Evolutionary conservation across 1,140 invertebrate species (phyloP), one percentile per base, ranked within the genome.

Genomic region (Nephotettix cincticeps): DNA sequence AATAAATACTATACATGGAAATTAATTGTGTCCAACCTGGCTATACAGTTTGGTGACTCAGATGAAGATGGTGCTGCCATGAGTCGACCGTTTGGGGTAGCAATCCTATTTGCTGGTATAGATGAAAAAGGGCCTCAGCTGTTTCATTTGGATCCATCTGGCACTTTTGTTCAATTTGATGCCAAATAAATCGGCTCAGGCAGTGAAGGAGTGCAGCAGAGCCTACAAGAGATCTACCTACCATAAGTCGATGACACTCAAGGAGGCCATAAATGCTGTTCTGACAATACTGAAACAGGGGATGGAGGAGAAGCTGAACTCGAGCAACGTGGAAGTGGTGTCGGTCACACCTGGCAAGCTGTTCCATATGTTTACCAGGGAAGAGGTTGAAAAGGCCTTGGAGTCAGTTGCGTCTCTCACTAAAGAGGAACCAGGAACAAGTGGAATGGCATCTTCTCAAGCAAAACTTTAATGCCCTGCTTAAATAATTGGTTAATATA

Each of bases 121-220:
- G 92, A 95, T 78, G 90, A 92, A 63, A 93, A 93, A 78, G 91
- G 92, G 1, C 92, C 94, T 6, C 93, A 94, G 74, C 77, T 96
- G 0, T 99, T 91, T 84, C 97, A 99, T 80, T 96, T 99, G 92
- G 98, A 99, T 84, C 98, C 98, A 9, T 99, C 96, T 28, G 91
- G 91, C 27, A 99, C 97, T 3, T 99, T 96, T 85, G 94, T 99
- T 58, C 92, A 97, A 78, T 99, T 96, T 84, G 92, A 97, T 81
- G 98, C 98, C n/a, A 99, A 99, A 85, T 97, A 98, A 3, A 99
- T 99, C 79, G 98, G 98, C 0, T 99, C 97, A 0, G 98, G 97
- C 54, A 98, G 95, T 76, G 98, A 99, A 85, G 98, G 98, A 3
- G 98, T 98, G 68, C 97, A 99, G 79, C 97, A 99, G 80, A 96